Evolutionary conservation across 2,113 vertebrate species (phyloP), one percentile per base, ranked within the genome.

Genomic region (Cinclus cinclus): DNA sequence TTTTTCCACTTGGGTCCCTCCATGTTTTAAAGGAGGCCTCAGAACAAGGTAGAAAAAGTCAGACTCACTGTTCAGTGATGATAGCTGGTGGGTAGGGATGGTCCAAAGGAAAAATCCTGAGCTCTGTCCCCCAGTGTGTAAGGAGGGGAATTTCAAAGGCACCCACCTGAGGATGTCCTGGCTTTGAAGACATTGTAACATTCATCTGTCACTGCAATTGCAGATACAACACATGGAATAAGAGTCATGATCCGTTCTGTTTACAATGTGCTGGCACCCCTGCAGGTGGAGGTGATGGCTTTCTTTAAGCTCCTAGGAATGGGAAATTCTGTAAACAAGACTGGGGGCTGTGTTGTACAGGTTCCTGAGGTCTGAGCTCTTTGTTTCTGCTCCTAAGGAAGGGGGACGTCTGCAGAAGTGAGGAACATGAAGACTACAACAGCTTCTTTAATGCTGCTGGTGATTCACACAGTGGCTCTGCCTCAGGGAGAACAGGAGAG

Each of bases 271-370:
- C 18, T 55, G 52, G 15, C 52, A 37, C 21, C 35, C 73, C 60
- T 84, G 33, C 69, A 46, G 56, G 41, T 44, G 37, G 70, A 90
- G 41, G n/a, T 60, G 22, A 31, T 71, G 49, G 44, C 39, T 89
- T 95, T 56, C 42, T 85, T 67, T 47, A 47, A 62, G 46, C 39
- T 75, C 47, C 81, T 50, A 42, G 59, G 52, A 91, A 53, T 11
- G 27, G 44, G 44, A 60, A 91, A 63, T 13, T 59, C 17, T 56
- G 27, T 60, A 79, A 82, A 71, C 31, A 63, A 68, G 47, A 25
- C 21, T 10, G 1, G 10, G 70, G 35, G 6, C 74, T 82, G 39
- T 0, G 1, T 4, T 24, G 44, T 52, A 17, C 9, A 11, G 9
- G 28, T 69, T 87, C 70, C 58, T 82, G 82, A 91, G 62, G 27